Evolutionary conservation across 2,113 vertebrate genomes (phyloP), one percentile per base, ranked within the genome.

Genomic region (Struthio camelus): DNA sequence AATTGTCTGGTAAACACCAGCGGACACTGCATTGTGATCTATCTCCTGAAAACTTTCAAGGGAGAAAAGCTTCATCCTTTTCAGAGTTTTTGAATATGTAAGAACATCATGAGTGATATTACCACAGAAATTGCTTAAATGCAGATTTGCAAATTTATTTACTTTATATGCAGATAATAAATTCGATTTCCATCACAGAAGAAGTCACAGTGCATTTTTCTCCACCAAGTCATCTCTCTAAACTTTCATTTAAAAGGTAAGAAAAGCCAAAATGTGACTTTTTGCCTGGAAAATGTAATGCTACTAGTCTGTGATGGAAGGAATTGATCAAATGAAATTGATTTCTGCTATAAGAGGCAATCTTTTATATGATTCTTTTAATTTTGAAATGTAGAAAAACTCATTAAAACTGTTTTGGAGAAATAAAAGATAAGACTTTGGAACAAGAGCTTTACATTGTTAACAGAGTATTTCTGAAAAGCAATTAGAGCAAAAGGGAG

Each of bases 1-100:
- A 16, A 38, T 62, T 86, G 17, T 46, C 9, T 75, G 38, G 17
- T 44, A 51, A 67, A 7, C 40, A 46, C 15, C 56, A 51, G 15
- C 10, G 23, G 5, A 61, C 2, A 7, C 4, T 0, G 3, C 3
- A 76, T 30, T 5, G 14, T 25, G 7, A 16, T 61, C 1, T 51
- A 73, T 71, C 61, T 23, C 51, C 24, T 86, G 28, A 42, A 86
- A 83, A 30, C 5, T 62, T 76, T 61, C 6, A 4, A 10, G 27
- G 42, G 24, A 66, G 18, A 15, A 82, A 65, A 32, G 34, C 8
- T 16, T 85, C 0, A 36, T 51, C 13, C 3, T 16, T 65, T 85
- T 65, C 17, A 62, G 12, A 59, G 2, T 66, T 88, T 77, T n/a
- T 67, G 9, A 79, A 66, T 61, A 66, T 15, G 3, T 51, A 2